Evolutionary conservation across 2,113 vertebrate genomes (phyloP), one percentile per base, ranked within the genome.

Genomic region (Megaceryle torquata): DNA sequence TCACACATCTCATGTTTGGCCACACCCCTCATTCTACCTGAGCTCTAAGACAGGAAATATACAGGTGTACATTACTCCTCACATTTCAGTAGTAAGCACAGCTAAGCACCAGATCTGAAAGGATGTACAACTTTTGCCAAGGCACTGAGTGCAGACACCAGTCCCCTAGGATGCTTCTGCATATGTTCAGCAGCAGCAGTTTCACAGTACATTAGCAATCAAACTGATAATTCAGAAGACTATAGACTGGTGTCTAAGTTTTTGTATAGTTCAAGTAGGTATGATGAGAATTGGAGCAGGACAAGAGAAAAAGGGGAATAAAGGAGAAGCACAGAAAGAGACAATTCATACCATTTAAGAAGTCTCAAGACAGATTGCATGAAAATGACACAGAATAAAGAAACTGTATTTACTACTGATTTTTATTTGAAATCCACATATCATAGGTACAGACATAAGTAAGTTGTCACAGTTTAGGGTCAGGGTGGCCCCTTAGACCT

Each of bases 271-370:
- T 72, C 56, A 91, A 10, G 28, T 60, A 25, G 6, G 2, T 50
- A 6, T 25, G 8, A 7, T 57, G 37, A 15, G 29, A 39, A 41
- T 6, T 19, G 1, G 8, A 61, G 10, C 5, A 65, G 22, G 15
- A 50, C 33, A 76, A 71, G 15, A 60, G 11, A 61, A 74, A 91
- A 85, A 28, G 37, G 25, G 21, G 19, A 53, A 82, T 29, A 37
- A 53, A 67, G 10, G 12, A 48, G 22, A 48, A 68, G 2, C 2
- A 11, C 1, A 0, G 4, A 39, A 71, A 9, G 46, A 16, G 11
- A 51, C 1, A 75, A 50, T 57, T 43, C 26, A 61, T 21, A 46
- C 61, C 2, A 9, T 68, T 80, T 48, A 18, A 59, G 16, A 41
- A 9, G 2, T 15, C n/a, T 76, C 46, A 65, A 82, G 50, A 17